Base-by-base conservation (phyloP, 2,888 invertebrate species). In the Drosophila aldrichi region DNA sequence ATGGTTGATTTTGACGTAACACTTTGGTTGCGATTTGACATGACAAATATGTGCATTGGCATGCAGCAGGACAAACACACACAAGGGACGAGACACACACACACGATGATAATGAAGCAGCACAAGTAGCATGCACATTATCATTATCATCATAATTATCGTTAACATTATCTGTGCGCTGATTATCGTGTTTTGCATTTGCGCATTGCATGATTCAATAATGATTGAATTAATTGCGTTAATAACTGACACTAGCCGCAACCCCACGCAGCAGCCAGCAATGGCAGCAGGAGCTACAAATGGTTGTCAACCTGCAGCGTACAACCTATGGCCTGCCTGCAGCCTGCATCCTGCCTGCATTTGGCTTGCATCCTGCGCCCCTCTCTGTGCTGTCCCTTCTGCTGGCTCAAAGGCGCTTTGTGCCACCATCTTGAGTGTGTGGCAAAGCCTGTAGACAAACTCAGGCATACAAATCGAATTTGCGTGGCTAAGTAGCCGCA, bases 151-250 rank as follows among this genome's bases (percentile, higher is more conserved):
- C 58, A 56, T 36, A 46, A 51, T 58, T 44, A 61, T 44, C 44
- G 38, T 58, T 71, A 71, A 10, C 63, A 59, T 44, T 43, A 84
- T 70, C 61, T 55, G 61, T 36, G 54, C 66, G 57, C 71, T 79
- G 85, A 79, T 87, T 76, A 87, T 82, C 61, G 64, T 79, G 81
- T 81, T 84, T 89, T 79, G 89, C 84, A 84, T 80, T 82, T 88
- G 89, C 90, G 85, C 90, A 84, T 88, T 89, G 91, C 91, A 89
- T 92, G 92, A 92, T 92, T 90, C 91, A 91, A 92, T 91, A 91
- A 92, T 92, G 91, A 92, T 91, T 91, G 92, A 91, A 92, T 92
- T 92, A 92, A 92, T 92, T 92, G 92, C 92, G 91, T 92, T 92
- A 92, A 92, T 92, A 92, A 92, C 92, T 92, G 92, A 92, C 92